A percentile compares a stretch with the other conserved stretches of the same genome.
phyloP scores from a whole-genome alignment of 2,797 vertebrate species.

The Ceryle rudis region DNA sequence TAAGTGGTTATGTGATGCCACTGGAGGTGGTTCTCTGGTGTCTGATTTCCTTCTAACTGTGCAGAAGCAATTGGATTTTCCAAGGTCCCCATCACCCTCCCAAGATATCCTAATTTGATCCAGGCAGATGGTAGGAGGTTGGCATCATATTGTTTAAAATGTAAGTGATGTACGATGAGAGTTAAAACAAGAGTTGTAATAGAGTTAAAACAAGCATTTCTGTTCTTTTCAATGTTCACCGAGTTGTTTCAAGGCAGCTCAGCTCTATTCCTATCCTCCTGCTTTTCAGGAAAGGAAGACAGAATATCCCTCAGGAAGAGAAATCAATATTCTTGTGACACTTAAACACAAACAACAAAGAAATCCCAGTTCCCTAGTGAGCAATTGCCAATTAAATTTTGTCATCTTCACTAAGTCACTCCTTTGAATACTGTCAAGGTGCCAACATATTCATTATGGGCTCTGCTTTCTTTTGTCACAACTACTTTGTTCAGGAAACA shows the following conservation, averaged over 20 bases:
- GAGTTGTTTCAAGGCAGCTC: background rate
- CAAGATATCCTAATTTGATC: background rate
- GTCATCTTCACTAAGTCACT: background rate
- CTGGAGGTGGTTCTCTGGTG: background rate
- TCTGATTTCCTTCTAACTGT: background rate
- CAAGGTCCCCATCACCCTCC: background rate
- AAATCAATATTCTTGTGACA: conserved; percentile 44
- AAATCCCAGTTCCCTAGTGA: conserved; percentile 1
- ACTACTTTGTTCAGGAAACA: conserved; percentile 11
- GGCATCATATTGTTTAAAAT: background rate
- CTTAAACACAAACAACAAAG: conserved; percentile 39
- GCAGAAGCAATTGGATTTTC: background rate
- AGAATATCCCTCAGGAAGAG: conserved; percentile 22
- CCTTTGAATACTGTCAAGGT: background rate
- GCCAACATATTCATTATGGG: conserved; percentile 8
- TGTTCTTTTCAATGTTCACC: background rate
- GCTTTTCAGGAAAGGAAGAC: conserved; percentile 48
- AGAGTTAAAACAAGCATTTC: background rate
- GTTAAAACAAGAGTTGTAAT: background rate
- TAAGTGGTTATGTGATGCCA: background rate
- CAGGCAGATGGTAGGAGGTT: background rate
- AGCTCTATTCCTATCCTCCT: background rate
- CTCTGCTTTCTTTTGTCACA: conserved; percentile 36
- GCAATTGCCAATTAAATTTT: conserved; percentile 31
- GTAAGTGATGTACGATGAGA: background rate